Conservation (phyloP, 2,888 invertebrate genomes). For the Ernsta delagoae region DNA sequence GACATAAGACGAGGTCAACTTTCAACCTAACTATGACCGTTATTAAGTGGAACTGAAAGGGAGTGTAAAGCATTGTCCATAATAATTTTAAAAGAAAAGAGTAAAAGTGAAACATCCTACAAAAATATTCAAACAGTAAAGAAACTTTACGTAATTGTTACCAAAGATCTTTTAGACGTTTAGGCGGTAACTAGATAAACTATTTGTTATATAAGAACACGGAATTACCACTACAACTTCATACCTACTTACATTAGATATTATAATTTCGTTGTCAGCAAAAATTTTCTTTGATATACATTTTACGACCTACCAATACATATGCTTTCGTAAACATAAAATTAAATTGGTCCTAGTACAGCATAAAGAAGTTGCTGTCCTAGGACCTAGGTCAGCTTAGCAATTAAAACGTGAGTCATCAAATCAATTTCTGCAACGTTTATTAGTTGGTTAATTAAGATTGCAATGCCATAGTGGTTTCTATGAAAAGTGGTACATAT, state of each 20-base stretch:
- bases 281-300: not conserved
- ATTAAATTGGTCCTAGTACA: not conserved
- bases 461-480: not conserved
- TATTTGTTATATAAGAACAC: not conserved
- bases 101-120: not conserved
- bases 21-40: not conserved
- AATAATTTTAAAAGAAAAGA: not conserved
- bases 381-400: slow-evolving; percentile 23
- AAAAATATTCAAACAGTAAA: not conserved
- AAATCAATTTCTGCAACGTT: not conserved
- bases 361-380: slow-evolving; percentile 13
- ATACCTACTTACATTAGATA: not conserved
- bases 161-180: not conserved
- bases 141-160: slow-evolving; percentile 2
- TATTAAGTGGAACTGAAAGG: not conserved
- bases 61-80: not conserved
- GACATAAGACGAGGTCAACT: not conserved
- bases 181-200: slow-evolving; percentile 2
- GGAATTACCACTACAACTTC: not conserved
- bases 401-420: slow-evolving; percentile 15
- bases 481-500: not conserved
- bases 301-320: too few relatives aligned
- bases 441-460: slow-evolving; percentile 9
- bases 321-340: not conserved
- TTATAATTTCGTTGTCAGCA: not conserved